These are phyloP conservation scores for Anaspis maculata DNA, from an alignment of 2,888 invertebrate species.

Conservation along the genomic window DNA sequence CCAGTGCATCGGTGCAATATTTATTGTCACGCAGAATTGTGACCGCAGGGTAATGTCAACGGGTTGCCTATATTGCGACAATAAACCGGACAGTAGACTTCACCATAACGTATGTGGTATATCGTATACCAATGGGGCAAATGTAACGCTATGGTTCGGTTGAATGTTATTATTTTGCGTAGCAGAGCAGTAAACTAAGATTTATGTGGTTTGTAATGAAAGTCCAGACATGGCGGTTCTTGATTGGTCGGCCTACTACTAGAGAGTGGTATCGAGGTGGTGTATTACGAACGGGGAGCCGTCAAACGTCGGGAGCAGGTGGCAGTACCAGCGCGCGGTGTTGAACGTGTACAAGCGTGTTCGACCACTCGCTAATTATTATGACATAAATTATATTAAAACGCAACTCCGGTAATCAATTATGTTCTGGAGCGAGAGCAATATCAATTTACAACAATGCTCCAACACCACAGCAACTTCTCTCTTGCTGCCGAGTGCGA, in stretches of 20 bases:
- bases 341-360: slow-evolving; percentile 24
- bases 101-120: neutral
- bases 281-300: slow-evolving; percentile 20
- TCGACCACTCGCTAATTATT: slow-evolving; percentile 37
- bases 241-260: too few relatives aligned
- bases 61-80: neutral
- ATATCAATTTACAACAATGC: slow-evolving; percentile 24
- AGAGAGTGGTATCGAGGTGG: slow-evolving; percentile 9
- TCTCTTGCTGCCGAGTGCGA: slow-evolving; percentile 6
- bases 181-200: slow-evolving; percentile 19
- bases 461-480: slow-evolving; percentile 2
- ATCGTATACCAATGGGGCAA: neutral
- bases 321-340: slow-evolving; percentile 16
- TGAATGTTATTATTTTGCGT: slow-evolving; percentile 17
- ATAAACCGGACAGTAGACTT: neutral
- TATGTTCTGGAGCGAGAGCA: slow-evolving; percentile 25
- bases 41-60: too few relatives aligned
- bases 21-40: too few relatives aligned
- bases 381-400: slow-evolving; percentile 40
- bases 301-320: slow-evolving; percentile 34
- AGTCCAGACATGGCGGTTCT: slow-evolving; percentile 22
- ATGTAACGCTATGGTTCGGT: neutral
- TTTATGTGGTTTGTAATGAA: slow-evolving; percentile 26
- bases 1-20: too few relatives aligned
- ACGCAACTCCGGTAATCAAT: slow-evolving; percentile 36